Percentiles rank a stretch among this genome's conserved stretches.
Evolutionary conservation across 2,888 invertebrate species (phyloP).

Genomic region (Calliopum simillimum): DNA sequence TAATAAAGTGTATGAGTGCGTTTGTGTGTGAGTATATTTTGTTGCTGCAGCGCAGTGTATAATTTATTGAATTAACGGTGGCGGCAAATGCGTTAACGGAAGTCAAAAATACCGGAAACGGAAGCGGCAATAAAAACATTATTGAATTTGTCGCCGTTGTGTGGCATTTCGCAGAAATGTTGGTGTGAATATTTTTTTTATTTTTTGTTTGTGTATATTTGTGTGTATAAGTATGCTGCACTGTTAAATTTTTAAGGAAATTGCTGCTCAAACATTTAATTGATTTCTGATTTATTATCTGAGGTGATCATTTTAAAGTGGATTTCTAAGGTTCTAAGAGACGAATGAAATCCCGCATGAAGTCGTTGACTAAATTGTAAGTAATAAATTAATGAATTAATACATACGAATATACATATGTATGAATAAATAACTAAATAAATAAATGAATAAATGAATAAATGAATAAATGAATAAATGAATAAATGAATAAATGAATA

Average conservation of each 20-base stretch:
- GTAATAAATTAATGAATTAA: background rate
- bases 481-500: background rate
- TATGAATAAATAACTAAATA: no score
- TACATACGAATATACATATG: background rate
- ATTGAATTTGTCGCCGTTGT: slow-evolving; percentile 6
- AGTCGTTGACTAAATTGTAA: background rate
- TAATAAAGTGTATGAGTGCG: background rate
- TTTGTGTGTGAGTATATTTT: background rate
- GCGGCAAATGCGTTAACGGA: background rate
- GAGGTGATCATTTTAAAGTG: background rate
- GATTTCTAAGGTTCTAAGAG: slow-evolving; percentile 2
- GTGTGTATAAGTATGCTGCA: background rate
- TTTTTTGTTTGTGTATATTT: background rate
- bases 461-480: background rate
- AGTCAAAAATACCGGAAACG: slow-evolving; percentile 14
- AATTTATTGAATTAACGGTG: background rate
- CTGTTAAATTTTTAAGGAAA: background rate
- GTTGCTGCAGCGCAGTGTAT: background rate
- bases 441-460: no score
- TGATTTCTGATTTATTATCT: background rate
- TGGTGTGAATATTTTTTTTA: background rate
- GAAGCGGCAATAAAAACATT: slow-evolving; percentile 18
- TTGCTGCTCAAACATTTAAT: slow-evolving; percentile 19
- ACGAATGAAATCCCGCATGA: background rate
- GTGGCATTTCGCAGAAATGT: no score